Evolutionary conservation across 1,140 invertebrate genomes (phyloP), one percentile per base, ranked within the genome.

Genomic region (Aleiodes sp.): DNA sequence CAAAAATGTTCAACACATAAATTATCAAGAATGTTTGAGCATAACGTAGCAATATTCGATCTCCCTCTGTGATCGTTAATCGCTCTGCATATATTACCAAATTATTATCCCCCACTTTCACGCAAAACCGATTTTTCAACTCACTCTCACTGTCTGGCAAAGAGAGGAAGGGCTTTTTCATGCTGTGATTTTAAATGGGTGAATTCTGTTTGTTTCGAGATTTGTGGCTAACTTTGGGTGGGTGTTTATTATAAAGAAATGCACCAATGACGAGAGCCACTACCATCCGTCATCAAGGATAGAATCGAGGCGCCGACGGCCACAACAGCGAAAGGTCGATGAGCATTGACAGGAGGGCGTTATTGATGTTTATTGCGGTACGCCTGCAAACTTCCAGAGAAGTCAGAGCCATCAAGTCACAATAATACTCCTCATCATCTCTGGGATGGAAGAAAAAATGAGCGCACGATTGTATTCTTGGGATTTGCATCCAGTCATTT

Each of bases 351-450:
- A 52, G 46, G 46, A 16, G 46, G 46, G 46, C 46, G 46, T 52
- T 52, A 52, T 52, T 52, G 46, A 52, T 52, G 46, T 24, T 52
- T 21, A 52, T 52, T 7, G 1, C 46, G 46, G 46, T 52, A 52
- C 46, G 46, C 46, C 46, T 52, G 46, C 46, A 52, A 52, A 52
- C 46, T 52, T 52, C 46, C 46, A 52, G 46, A 26, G 46, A 52
- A 52, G 46, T 52, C 46, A 52, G 26, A 52, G 19, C 39, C 46
- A 52, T 52, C 46, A 52, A 52, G 46, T 52, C 46, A 52, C 46
- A 24, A 52, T 52, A 52, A 52, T 52, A 19, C 46, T 52, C 12
- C 46, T 52, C 46, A 52, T 52, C 46, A 52, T 52, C 16, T 16
- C 46, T 12, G 1, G 46, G 6, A 21, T 52, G 26, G 26, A 16